Evolutionary conservation across 2,888 invertebrate species (phyloP).

Genomic region (Sipha maydis): DNA sequence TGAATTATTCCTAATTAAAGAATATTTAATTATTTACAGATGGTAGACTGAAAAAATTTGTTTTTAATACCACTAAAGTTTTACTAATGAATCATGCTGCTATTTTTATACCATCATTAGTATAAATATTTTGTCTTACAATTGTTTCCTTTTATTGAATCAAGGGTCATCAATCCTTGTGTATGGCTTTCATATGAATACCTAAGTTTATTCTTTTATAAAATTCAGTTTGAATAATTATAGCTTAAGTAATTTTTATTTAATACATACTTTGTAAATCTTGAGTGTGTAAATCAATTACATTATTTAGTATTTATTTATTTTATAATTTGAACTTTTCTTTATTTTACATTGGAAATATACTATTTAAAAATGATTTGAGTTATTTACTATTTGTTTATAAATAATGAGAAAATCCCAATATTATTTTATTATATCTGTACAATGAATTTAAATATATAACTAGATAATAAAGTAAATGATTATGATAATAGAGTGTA

Average conservation of each 20-base stretch:
- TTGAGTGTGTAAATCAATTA: not conserved
- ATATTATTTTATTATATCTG: no score
- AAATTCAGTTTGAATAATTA: not conserved
- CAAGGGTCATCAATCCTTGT: not conserved
- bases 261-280: not conserved
- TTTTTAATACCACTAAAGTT: not conserved
- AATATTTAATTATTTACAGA: slow-evolving; percentile 39
- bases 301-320: not conserved
- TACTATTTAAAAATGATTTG: no score
- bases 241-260: slow-evolving; percentile 22
- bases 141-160: not conserved
- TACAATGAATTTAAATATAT: no score
- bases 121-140: not conserved
- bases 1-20: slow-evolving; percentile 42
- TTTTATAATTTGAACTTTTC: not conserved
- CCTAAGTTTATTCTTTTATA: not conserved
- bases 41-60: slow-evolving; percentile 35
- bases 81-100: slow-evolving; percentile 11
- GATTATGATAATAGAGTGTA: no score
- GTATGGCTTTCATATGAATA: not conserved
- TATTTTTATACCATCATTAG: not conserved
- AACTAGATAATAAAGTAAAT: no score
- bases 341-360: not conserved
- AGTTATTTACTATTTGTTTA: no score
- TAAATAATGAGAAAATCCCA: no score